These are phyloP conservation scores for Sebastes reedi DNA, from an alignment of 2,797 vertebrate genomes.

Conservation along the genomic window DNA sequence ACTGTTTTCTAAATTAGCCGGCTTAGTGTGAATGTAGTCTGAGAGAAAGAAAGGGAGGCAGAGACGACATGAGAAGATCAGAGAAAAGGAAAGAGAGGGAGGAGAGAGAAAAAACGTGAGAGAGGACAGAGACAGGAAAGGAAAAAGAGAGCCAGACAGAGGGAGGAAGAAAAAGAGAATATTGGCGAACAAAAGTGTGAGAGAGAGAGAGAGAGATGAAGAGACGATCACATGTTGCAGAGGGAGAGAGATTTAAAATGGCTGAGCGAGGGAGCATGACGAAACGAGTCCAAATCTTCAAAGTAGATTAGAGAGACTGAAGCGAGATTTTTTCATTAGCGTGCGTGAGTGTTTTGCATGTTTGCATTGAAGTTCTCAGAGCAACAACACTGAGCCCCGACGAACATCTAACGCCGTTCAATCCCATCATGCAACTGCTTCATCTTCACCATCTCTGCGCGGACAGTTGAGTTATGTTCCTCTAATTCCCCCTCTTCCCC, in stretches of 20 bases:
- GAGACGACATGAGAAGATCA: neutral
- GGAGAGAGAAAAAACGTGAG: neutral
- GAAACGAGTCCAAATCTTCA: conserved; percentile 39
- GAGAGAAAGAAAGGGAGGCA: neutral
- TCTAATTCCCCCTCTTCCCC: neutral
- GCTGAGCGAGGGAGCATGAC: conserved; percentile 42
- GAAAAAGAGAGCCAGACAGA: neutral
- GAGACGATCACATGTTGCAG: conserved; percentile 21
- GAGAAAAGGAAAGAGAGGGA: neutral
- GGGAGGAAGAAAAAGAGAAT: neutral
- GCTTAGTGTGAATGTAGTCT: neutral
- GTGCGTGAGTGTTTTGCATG: conserved; percentile 5
- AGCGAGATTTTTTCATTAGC: conserved; percentile 26
- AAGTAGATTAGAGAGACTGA: conserved; percentile 50
- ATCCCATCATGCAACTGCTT: conserved; percentile 14
- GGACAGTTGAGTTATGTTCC: neutral
- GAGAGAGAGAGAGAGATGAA: neutral
- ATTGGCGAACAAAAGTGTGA: conserved; percentile 10
- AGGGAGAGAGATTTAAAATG: conserved; percentile 38
- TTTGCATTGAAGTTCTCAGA: neutral
- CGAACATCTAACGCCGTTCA: neutral
- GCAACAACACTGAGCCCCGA: neutral
- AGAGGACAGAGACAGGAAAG: neutral
- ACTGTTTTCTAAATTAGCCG: neutral
- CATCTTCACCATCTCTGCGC: neutral